Base-by-base conservation (phyloP, 2,113 vertebrate genomes). In the Agelaius phoeniceus region DNA sequence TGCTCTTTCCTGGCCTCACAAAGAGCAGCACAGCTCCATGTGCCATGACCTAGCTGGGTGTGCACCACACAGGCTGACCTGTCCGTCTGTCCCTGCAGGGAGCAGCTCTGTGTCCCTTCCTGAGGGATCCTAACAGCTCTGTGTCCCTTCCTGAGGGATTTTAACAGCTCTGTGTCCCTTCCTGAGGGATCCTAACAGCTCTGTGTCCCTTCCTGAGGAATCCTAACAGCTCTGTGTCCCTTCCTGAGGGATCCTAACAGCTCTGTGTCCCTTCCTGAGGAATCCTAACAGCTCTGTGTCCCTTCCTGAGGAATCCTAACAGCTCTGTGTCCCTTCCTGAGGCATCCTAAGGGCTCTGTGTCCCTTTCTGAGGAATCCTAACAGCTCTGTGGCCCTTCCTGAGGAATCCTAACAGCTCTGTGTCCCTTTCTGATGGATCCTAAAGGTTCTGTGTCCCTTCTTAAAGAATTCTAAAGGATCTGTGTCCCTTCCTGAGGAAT, bases 51-150 rank as follows among this genome's bases (percentile, higher is more conserved):
- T 26, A 54, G 11, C 26, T 7, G 5, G 13, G 4, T 13, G 22
- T 3, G 23, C 49, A 37, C 10, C 48, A 33, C 21, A 35, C 89
- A 8, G 20, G 17, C 37, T 3, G 46, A 46, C 8, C 37, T 3
- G 4, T 43, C 65, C 0, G 0, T 41, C 55, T 31, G 39, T 67
- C 61, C 41, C 54, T 4, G 14, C 68, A 23, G 39, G 44, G 13
- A 67, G 35, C 44, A 35, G 37, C 10, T 31, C 11, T 8, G n/a
- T 7, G 6, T 30, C 30, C 52, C 31, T 26, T 35, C 43, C 48
- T 2, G 0, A 16, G 49, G 22, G n/a, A 17, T 6, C 11, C 14
- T 6, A 15, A 24, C 11, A 11, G 35, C 19, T 59, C 2, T 0
- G 4, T 52, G 26, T 19, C 12, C 48, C 15, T 35, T 44, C 37